Evolutionary conservation across 2,888 invertebrate genomes (phyloP).

Genomic region (Tetragonisca angustula): DNA sequence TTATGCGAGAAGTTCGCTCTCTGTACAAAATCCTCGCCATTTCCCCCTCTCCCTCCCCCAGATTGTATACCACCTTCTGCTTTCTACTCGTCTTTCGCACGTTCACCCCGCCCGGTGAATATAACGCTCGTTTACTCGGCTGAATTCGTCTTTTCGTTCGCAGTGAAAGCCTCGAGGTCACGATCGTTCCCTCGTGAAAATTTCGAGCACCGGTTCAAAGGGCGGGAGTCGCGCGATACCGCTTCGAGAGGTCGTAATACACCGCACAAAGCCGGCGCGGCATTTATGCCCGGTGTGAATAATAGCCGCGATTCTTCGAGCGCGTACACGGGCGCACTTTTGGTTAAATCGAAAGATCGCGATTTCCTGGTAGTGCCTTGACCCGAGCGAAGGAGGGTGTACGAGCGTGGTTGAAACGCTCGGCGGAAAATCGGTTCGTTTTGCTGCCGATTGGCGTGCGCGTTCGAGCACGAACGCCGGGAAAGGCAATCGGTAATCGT

Average conservation of each 20-base stretch:
- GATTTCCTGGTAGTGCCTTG: constrained; percentile 31
- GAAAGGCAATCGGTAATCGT: constrained; percentile 36
- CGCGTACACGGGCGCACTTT: background rate
- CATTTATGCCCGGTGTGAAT: constrained; percentile 21
- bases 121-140: constrained; percentile 15
- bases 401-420: background rate
- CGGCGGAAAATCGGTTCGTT: constrained; percentile 52
- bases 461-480: background rate
- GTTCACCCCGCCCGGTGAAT: background rate
- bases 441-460: constrained; percentile 27
- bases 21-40: background rate
- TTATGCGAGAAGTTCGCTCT: background rate
- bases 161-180: background rate
- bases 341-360: constrained; percentile 29
- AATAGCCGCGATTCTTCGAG: constrained; percentile 5
- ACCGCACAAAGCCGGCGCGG: constrained; percentile 32
- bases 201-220: background rate
- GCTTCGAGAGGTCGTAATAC: background rate
- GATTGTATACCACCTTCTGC: background rate
- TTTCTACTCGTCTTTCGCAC: background rate
- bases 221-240: constrained; percentile 3
- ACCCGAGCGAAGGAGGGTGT: background rate
- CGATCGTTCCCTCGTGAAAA: background rate
- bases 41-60: too few relatives aligned
- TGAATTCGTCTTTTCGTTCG: constrained; percentile 13